These are phyloP conservation scores for Baryphthengus martii DNA, from an alignment of 2,113 vertebrate genomes.

Conservation along the genomic window DNA sequence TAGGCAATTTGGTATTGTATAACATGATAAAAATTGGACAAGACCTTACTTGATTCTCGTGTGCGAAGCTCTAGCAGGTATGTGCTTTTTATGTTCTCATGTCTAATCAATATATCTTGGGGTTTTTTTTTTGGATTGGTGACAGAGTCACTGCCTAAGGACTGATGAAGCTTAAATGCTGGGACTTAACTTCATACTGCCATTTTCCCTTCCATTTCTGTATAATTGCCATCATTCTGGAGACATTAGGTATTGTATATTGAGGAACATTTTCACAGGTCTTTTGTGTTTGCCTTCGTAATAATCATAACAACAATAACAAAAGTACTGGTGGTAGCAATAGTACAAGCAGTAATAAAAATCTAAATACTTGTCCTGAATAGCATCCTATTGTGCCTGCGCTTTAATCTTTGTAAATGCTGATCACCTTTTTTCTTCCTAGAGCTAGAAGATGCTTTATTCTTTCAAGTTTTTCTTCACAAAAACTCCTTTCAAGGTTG, in stretches of 20 bases:
- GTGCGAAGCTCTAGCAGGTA: neutral
- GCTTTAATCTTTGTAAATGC: conserved; percentile 8
- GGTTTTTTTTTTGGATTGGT: neutral
- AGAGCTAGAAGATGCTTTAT: neutral
- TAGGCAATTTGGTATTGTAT: conserved; percentile 29
- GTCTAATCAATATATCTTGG: conserved; percentile 20
- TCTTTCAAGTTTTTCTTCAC: conserved; percentile 31
- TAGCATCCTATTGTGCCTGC: neutral
- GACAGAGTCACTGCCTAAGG: neutral
- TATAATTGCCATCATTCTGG: conserved; percentile 21
- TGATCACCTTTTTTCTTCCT: conserved; percentile 49
- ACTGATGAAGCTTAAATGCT: conserved; percentile 26
- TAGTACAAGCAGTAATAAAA: conserved; percentile 29
- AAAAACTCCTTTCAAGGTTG: conserved; percentile 41
- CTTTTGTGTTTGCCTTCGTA: conserved; percentile 39
- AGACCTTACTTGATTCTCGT: neutral
- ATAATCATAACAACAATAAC: neutral
- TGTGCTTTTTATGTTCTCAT: neutral
- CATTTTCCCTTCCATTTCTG: conserved; percentile 11
- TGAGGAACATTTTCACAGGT: neutral
- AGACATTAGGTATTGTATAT: conserved; percentile 21
- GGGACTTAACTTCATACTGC: neutral
- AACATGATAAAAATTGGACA: conserved; percentile 3
- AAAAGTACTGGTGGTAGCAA: conserved; percentile 11
- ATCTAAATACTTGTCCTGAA: conserved; percentile 14